These are phyloP conservation scores for Urocolius indicus DNA, from an alignment of 2,113 vertebrate genomes.

Conservation along the genomic window DNA sequence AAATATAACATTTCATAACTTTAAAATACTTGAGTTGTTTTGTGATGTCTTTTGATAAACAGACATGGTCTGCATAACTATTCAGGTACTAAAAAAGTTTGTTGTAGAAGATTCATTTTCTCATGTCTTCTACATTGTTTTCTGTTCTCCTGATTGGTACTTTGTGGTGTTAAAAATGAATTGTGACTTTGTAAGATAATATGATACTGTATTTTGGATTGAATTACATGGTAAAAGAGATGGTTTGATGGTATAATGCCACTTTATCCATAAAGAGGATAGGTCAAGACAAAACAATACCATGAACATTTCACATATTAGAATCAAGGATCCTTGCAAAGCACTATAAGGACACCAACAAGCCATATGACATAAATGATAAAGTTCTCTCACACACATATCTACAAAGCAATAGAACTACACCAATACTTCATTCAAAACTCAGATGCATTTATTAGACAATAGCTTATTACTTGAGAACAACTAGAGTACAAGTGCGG, in stretches of 20 bases:
- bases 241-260: not conserved
- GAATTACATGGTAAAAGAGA: not conserved
- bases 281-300: not conserved
- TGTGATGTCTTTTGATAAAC: not conserved
- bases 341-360: not conserved
- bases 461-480: not conserved
- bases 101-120: not conserved
- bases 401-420: not conserved
- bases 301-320: not conserved
- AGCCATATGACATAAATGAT: not conserved
- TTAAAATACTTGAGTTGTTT: not conserved
- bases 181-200: not conserved
- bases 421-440: not conserved
- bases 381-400: not conserved
- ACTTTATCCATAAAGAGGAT: constrained; percentile 1
- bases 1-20: not conserved
- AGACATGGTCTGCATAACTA: not conserved
- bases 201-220: not conserved
- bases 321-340: not conserved
- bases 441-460: not conserved
- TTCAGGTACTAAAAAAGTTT: not conserved
- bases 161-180: not conserved
- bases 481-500: not conserved
- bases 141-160: not conserved
- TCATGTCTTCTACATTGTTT: not conserved